phyloP scores from a whole-genome alignment of 1,140 invertebrate species.

The Carposina sasakii region DNA sequence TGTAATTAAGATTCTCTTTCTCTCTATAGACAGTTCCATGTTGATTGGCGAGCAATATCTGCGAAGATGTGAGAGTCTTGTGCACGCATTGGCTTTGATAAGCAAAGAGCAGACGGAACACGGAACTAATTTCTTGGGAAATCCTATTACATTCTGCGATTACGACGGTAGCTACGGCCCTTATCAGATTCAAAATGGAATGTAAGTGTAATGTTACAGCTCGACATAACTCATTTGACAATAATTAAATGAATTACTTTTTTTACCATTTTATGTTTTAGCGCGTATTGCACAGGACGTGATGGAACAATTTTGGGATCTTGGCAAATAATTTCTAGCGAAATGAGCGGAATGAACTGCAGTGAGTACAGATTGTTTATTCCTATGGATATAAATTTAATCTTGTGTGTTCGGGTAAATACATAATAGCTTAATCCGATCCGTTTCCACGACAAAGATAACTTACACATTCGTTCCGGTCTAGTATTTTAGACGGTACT shows the following conservation, averaged over 20 bases:
- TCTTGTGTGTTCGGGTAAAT: too few relatives aligned
- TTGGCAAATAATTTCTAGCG: slow-evolving; percentile 53
- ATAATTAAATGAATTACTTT: too few relatives aligned
- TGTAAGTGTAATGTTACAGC: slow-evolving; percentile 46
- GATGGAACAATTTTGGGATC: slow-evolving; percentile 67
- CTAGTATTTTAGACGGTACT: too few relatives aligned
- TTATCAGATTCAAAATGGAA: slow-evolving; percentile 66
- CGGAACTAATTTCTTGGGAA: slow-evolving; percentile 63
- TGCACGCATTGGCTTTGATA: slow-evolving; percentile 61
- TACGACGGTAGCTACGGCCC: slow-evolving; percentile 75
- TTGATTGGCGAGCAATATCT: slow-evolving; percentile 70
- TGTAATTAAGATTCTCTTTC: slow-evolving; percentile 10
- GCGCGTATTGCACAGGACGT: slow-evolving; percentile 71
- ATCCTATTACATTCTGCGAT: slow-evolving; percentile 68
- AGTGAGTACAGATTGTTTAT: too few relatives aligned
- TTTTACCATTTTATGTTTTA: slow-evolving; percentile 42
- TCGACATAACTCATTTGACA: not conserved
- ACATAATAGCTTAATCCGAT: too few relatives aligned
- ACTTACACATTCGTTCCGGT: too few relatives aligned
- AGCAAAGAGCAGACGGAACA: slow-evolving; percentile 65
- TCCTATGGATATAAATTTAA: too few relatives aligned
- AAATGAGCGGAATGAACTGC: slow-evolving; percentile 66
- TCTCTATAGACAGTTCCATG: slow-evolving; percentile 45
- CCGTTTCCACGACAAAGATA: too few relatives aligned
- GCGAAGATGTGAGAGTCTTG: slow-evolving; percentile 74